Percentiles rank a stretch among this genome's conserved stretches.
Conservation (phyloP, 2,113 vertebrate genomes). For the Okapia johnstoni region DNA sequence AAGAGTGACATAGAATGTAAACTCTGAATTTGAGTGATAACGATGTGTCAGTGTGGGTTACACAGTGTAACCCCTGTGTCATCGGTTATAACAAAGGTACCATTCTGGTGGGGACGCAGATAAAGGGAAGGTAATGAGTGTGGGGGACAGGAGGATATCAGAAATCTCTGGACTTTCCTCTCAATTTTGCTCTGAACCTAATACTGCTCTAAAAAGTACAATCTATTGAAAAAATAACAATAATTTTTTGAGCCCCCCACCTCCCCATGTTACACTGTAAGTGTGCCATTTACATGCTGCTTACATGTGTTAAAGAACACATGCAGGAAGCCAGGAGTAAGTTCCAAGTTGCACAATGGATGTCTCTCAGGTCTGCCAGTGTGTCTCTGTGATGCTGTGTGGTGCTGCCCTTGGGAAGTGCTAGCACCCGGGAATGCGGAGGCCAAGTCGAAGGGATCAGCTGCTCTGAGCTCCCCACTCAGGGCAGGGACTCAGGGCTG, state of each 20-base stretch:
- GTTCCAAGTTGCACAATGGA: rapidly evolving
- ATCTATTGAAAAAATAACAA: not conserved
- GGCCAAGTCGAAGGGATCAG: rapidly evolving
- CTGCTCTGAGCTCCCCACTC: too few species aligned
- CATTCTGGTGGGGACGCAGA: not conserved
- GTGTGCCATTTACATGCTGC: not conserved
- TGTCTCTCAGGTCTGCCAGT: rapidly evolving
- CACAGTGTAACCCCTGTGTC: not conserved
- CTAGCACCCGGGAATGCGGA: not conserved
- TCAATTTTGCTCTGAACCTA: not conserved
- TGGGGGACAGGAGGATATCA: too few species aligned
- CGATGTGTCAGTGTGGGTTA: not conserved
- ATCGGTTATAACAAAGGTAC: not conserved
- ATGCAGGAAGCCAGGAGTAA: rapidly evolving
- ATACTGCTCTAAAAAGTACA: not conserved
- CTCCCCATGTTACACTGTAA: not conserved
- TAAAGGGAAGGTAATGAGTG: too few species aligned
- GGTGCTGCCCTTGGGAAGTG: not conserved
- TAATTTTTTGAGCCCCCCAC: not conserved
- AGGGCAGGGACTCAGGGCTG: not conserved
- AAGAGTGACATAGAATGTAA: not conserved
- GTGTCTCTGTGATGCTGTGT: not conserved
- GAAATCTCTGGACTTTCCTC: not conserved
- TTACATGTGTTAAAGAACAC: not conserved
- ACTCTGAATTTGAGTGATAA: not conserved